Base-by-base conservation (phyloP, 2,888 invertebrate species). In the Drosophila quinaria region DNA sequence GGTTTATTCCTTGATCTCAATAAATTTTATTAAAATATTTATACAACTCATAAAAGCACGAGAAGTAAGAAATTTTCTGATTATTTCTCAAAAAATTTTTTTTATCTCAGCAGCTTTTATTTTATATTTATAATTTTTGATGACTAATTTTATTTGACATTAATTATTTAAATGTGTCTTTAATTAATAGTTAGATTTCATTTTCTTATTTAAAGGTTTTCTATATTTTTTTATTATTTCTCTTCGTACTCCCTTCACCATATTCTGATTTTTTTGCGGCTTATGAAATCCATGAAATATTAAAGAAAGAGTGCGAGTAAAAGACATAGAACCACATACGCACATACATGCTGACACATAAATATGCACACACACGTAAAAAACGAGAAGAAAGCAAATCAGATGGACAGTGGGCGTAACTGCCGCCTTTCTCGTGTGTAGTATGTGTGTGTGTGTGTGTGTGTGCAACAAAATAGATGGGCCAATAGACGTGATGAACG, bases 401-500 rank as follows among this genome's bases (percentile, higher is more conserved):
- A 68, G 52, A 56, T 66, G 58, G 58, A 68, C 64, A 42, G 50
- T 81, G 67, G 73, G 74, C 61, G 76, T 73, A 55, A 52, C 74
- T 52, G 44, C 49, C 52, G 47, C 47, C 64, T 22, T 22, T n/a
- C 17, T 50, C 17, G 25, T 37, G 37, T 56, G 37, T 52, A 39
- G 25, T 25, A 6, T 5, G 25, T 46, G 56, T 54, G 29, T 60
- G 51, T 46, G 64, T 22, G 25, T 25, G 25, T 54, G 51, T 29
- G 46, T 69, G 64, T 63, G 66, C 59, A 54, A 74, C 60, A 63
- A 61, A 78, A 76, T 74, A 68, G 74, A 81, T 74, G 86, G 72
- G 70, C 83, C 83, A 88, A 86, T 89, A 74, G 77, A 86, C 89
- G 85, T 86, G 85, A 86, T 84, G 87, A 86, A 88, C 74, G 80